Evolutionary conservation across 2,888 invertebrate species (phyloP).

Genomic region (Meteorus colon): DNA sequence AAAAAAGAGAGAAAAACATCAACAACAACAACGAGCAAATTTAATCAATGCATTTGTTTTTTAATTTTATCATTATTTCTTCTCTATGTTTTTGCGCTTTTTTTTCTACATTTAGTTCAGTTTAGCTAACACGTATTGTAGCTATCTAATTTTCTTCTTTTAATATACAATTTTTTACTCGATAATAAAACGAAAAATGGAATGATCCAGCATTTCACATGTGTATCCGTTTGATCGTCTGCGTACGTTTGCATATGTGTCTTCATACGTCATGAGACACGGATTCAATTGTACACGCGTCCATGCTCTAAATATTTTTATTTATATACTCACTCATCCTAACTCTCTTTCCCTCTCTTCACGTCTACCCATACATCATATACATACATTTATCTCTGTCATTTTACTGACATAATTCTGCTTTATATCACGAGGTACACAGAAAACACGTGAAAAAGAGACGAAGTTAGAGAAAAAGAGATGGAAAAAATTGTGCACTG

Average conservation of each 20-base stretch:
- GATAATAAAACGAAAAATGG: constrained; percentile 38
- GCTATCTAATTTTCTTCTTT: constrained; percentile 38
- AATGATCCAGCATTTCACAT: constrained; percentile 31
- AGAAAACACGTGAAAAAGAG: background rate
- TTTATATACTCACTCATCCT: constrained; percentile 42
- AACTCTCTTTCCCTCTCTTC: constrained; percentile 21
- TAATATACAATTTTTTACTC: constrained; percentile 41
- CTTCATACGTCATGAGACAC: constrained; percentile 18
- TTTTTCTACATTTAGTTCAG: constrained; percentile 19
- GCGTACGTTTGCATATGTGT: background rate
- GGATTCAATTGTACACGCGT: constrained; percentile 40
- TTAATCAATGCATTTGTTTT: constrained; percentile 46
- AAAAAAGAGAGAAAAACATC: constrained; percentile 58
- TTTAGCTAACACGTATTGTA: constrained; percentile 34
- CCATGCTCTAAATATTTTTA: constrained; percentile 50
- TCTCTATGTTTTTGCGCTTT: constrained; percentile 50
- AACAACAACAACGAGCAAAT: constrained; percentile 7
- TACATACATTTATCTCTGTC: constrained; percentile 44
- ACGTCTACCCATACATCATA: constrained; percentile 46
- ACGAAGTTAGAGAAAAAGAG: constrained; percentile 9
- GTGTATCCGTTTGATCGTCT: constrained; percentile 4
- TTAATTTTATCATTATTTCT: constrained; percentile 43
- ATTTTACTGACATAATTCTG: constrained; percentile 39
- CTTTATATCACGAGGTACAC: constrained; percentile 24
- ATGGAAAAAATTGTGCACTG: constrained; percentile 5